phyloP scores from a whole-genome alignment of 2,113 vertebrate species.

The Erinaceus europaeus region DNA sequence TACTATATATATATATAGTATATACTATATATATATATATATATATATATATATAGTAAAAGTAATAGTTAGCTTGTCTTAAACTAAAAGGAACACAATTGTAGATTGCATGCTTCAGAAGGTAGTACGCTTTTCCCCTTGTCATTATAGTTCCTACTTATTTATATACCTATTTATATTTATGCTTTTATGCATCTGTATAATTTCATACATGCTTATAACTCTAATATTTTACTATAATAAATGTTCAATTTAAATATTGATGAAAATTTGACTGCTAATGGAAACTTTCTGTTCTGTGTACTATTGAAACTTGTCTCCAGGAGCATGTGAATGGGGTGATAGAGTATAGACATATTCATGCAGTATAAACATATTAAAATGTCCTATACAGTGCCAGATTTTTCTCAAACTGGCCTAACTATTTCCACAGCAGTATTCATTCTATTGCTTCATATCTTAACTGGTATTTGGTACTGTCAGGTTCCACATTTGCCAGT shows the following conservation, averaged over 20 bases:
- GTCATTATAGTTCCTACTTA: not conserved
- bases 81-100: not conserved
- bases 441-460: accelerated
- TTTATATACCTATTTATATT: no score
- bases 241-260: not conserved
- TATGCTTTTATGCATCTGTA: not conserved
- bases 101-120: not conserved
- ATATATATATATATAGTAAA: no score
- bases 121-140: not conserved
- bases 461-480: not conserved
- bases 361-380: not conserved
- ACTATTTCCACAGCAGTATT: not conserved
- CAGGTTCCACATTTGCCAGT: not conserved
- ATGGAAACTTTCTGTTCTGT: not conserved
- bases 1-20: no score
- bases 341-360: not conserved
- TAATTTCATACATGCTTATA: not conserved
- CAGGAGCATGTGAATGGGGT: not conserved
- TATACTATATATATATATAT: no score
- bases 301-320: not conserved
- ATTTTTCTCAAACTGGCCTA: not conserved
- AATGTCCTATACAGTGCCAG: not conserved
- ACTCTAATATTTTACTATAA: not conserved
- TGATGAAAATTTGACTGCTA: not conserved
- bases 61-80: not conserved